Percentiles rank a stretch among this genome's conserved stretches.
Conservation (phyloP, 2,888 invertebrate genomes). For the Sinodicranocentrus sp. region DNA sequence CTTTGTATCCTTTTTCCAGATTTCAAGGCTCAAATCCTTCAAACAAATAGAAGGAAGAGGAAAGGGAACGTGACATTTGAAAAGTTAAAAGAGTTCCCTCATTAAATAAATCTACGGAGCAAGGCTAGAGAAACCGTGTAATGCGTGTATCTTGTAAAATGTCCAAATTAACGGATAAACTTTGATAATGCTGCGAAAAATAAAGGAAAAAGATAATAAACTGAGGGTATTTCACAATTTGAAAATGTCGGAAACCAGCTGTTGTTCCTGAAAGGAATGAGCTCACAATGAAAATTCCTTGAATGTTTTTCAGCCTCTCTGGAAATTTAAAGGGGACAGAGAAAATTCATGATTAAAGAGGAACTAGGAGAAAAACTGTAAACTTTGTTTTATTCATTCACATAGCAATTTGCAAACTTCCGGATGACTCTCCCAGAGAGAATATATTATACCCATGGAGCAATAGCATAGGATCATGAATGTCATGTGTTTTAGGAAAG, state of each 20-base stretch:
- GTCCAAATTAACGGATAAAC: background rate
- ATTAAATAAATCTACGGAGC: background rate
- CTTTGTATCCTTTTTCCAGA: no score
- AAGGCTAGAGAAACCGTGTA: no score
- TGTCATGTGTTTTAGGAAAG: background rate
- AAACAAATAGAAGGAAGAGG: no score
- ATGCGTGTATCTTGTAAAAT: background rate
- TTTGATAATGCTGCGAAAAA: background rate
- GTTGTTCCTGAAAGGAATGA: background rate
- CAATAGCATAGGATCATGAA: background rate
- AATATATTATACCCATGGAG: no score
- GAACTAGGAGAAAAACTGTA: background rate
- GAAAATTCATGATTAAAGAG: slow-evolving; percentile 27
- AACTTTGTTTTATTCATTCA: slow-evolving; percentile 35
- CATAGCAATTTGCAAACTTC: slow-evolving; percentile 43
- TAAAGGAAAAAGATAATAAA: background rate
- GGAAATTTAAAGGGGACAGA: background rate
- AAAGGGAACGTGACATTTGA: slow-evolving; percentile 6
- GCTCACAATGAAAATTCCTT: no score
- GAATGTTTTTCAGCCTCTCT: background rate
- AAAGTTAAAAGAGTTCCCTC: background rate
- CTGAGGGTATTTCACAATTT: no score
- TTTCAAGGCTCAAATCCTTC: no score
- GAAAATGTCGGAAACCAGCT: background rate
- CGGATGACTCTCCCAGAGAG: slow-evolving; percentile 1